Percentiles rank a stretch among this genome's conserved stretches.
Evolutionary conservation across 2,888 invertebrate species (phyloP).

Genomic region (Gymnosoma rotundatum): DNA sequence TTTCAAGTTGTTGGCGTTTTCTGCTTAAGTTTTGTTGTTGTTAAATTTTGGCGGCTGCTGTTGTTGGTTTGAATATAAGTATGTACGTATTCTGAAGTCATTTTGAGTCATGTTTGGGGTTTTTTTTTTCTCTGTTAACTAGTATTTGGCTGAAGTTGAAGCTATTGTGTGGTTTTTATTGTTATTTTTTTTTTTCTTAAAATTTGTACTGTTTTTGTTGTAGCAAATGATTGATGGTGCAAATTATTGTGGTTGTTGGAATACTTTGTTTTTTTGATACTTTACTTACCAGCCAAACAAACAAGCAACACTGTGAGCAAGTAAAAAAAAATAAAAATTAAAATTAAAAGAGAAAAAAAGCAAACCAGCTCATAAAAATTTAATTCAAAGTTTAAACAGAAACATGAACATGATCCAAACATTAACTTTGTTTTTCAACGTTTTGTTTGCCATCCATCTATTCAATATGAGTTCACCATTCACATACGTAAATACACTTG

Average conservation of each 20-base stretch:
- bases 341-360: too few species aligned
- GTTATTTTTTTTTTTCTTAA: conserved; percentile 21
- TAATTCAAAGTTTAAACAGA: conserved; percentile 24
- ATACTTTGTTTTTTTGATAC: conserved; percentile 66
- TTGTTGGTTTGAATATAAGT: background rate
- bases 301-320: conserved; percentile 31
- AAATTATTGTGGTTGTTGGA: conserved; percentile 67
- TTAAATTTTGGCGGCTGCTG: conserved; percentile 40
- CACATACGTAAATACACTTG: conserved; percentile 13
- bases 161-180: conserved; percentile 53
- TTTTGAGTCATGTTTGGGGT: conserved; percentile 69
- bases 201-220: conserved; percentile 50
- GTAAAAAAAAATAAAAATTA: background rate
- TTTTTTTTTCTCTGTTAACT: conserved; percentile 52
- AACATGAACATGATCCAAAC: conserved; percentile 32
- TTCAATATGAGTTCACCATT: background rate
- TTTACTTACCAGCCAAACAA: conserved; percentile 48
- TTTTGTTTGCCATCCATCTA: conserved; percentile 34
- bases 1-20: conserved; percentile 66
- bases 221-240: conserved; percentile 69
- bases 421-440: conserved; percentile 43
- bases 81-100: conserved; percentile 52
- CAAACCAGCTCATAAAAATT: conserved; percentile 31
- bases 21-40: conserved; percentile 13
- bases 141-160: conserved; percentile 53